A percentile compares a stretch with the other conserved stretches of the same genome.
Conservation (phyloP, 2,797 vertebrate genomes). For the Pelochelys cantorii region DNA sequence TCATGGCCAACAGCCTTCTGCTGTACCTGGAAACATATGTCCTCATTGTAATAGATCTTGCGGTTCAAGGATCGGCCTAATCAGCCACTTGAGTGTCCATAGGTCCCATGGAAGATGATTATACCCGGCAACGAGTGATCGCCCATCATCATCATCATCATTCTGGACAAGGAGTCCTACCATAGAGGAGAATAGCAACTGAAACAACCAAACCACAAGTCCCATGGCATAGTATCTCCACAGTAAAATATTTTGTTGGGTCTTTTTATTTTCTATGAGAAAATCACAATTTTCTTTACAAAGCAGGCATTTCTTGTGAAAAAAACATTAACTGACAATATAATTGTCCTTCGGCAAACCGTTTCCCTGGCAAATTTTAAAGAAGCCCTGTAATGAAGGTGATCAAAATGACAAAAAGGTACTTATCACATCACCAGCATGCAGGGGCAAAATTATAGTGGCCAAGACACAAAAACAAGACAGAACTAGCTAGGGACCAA, state of each 20-base stretch:
- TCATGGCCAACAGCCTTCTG: no score
- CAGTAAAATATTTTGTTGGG: not conserved
- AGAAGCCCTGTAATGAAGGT: not conserved
- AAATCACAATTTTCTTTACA: not conserved
- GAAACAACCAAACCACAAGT: not conserved
- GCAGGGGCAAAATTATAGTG: no score
- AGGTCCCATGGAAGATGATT: no score
- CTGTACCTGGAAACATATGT: no score
- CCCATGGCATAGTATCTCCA: not conserved
- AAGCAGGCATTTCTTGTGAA: not conserved
- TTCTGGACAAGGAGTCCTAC: not conserved
- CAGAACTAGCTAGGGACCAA: no score
- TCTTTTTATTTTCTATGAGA: not conserved
- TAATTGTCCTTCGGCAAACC: not conserved
- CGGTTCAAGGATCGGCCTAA: no score
- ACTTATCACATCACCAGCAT: not conserved
- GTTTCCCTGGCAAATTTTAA: not conserved
- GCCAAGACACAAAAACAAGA: no score
- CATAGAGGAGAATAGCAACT: not conserved
- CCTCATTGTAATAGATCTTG: no score
- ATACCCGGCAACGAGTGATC: no score
- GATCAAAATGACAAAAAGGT: not conserved
- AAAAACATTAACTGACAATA: not conserved
- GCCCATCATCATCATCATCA: not conserved
- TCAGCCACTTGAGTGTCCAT: no score